phyloP scores from a whole-genome alignment of 2,888 invertebrate species.

The Drosophila putrida region DNA sequence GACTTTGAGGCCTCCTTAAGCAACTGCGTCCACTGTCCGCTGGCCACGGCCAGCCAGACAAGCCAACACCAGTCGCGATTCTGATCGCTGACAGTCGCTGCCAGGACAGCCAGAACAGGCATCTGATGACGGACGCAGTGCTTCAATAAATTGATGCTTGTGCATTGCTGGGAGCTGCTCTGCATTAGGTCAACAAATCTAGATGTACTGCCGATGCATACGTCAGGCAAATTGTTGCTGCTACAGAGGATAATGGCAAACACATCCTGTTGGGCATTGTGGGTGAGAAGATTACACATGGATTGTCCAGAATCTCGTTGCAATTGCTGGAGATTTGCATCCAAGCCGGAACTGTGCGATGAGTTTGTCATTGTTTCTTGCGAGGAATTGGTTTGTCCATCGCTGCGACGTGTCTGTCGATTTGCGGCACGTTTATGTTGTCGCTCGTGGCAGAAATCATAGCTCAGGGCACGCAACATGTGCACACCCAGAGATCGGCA shows the following conservation, averaged over 20 bases:
- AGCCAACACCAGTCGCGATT: conserved; percentile 84
- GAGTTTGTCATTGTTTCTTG: conserved; percentile 78
- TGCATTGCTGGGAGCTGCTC: conserved; percentile 59
- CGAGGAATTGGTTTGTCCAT: conserved; percentile 72
- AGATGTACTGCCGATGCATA: conserved; percentile 50
- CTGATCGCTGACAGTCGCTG: conserved; percentile 72
- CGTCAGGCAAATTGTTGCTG: conserved; percentile 70
- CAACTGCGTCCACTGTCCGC: conserved; percentile 75
- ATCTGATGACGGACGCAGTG: conserved; percentile 73
- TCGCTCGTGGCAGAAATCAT: conserved; percentile 61
- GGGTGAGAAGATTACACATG: conserved; percentile 54
- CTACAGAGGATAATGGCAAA: conserved; percentile 84
- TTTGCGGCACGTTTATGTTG: conserved; percentile 53
- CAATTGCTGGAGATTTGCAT: conserved; percentile 58
- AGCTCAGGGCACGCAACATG: conserved; percentile 79
- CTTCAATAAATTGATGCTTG: conserved; percentile 80
- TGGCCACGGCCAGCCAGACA: conserved; percentile 83
- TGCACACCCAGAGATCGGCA: conserved; percentile 80
- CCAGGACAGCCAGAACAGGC: conserved; percentile 83
- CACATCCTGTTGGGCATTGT: conserved; percentile 74
- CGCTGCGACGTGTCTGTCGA: conserved; percentile 46
- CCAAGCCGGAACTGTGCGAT: conserved; percentile 82
- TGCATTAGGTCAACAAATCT: conserved; percentile 79
- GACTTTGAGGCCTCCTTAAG: conserved; percentile 36
- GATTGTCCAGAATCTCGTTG: conserved; percentile 51